Evolutionary conservation across 2,113 vertebrate genomes (phyloP).

Genomic region (Hemibates koningsi): DNA sequence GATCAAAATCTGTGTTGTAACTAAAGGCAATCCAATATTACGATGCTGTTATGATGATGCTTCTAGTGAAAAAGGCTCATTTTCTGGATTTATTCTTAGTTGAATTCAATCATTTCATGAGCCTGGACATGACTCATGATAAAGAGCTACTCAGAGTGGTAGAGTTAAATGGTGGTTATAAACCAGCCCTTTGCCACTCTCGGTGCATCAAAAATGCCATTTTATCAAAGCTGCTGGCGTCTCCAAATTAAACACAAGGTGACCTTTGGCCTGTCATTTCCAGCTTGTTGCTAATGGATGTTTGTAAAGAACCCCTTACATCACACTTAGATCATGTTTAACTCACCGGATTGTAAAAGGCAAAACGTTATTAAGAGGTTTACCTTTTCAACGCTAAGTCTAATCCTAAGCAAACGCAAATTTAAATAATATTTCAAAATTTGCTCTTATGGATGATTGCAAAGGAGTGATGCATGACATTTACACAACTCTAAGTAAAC

Average conservation of each 20-base stretch:
- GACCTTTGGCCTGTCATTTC: background rate
- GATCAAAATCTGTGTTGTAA: background rate
- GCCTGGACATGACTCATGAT: background rate
- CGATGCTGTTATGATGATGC: background rate
- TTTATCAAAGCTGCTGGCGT: background rate
- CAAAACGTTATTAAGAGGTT: background rate
- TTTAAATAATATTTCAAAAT: background rate
- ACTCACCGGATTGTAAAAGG: background rate
- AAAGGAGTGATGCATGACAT: background rate
- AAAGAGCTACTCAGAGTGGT: background rate
- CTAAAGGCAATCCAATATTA: background rate
- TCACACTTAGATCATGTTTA: background rate
- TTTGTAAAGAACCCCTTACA: background rate
- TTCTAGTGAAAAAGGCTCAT: constrained; percentile 12
- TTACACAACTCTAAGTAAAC: background rate
- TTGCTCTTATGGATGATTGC: background rate
- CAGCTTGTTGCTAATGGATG: background rate
- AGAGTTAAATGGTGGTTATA: background rate
- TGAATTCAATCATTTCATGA: background rate
- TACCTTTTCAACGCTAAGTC: background rate
- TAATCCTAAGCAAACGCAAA: background rate
- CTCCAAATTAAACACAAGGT: background rate
- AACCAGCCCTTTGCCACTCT: background rate
- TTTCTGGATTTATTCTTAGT: background rate
- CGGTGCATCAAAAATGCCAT: background rate